phyloP scores from a whole-genome alignment of 2,888 invertebrate genomes.

The Drosophila yooni region DNA sequence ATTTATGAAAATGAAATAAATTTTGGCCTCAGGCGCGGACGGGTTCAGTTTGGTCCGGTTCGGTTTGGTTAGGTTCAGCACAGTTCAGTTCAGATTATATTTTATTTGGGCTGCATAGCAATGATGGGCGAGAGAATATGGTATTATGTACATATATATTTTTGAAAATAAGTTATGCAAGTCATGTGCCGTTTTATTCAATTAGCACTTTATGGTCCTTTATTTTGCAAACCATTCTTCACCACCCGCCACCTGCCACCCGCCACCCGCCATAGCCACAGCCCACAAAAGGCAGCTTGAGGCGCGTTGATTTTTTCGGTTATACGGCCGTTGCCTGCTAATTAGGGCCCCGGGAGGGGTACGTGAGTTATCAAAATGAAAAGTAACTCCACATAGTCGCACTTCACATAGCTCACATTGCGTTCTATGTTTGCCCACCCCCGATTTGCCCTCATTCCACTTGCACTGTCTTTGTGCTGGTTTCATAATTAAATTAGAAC shows the following conservation, averaged over 20 bases:
- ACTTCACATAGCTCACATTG: constrained; percentile 24
- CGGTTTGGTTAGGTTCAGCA: background rate
- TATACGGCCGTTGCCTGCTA: constrained; percentile 79
- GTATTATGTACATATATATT: constrained; percentile 38
- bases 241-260: background rate
- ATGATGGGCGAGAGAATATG: constrained; percentile 49
- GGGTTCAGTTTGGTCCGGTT: constrained; percentile 23
- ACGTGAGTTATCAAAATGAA: constrained; percentile 82
- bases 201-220: constrained; percentile 83
- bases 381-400: constrained; percentile 66
- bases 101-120: constrained; percentile 59
- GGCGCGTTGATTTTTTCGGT: constrained; percentile 82
- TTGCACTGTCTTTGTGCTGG: constrained; percentile 51
- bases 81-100: constrained; percentile 2
- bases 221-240: constrained; percentile 65
- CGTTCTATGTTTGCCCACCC: constrained; percentile 1
- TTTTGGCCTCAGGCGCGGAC: constrained; percentile 70
- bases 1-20: constrained; percentile 77
- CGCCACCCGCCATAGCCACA: background rate
- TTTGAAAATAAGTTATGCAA: constrained; percentile 83
- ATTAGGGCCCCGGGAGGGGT: constrained; percentile 76
- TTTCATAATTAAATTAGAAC: constrained; percentile 78
- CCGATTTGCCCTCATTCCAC: constrained; percentile 9
- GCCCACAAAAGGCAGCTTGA: constrained; percentile 46
- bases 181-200: constrained; percentile 84